A percentile compares a stretch with the other conserved stretches of the same genome.
These are phyloP conservation scores for Hypotaenidia okinawae DNA, from an alignment of 2,797 vertebrate genomes.

Conservation along the genomic window DNA sequence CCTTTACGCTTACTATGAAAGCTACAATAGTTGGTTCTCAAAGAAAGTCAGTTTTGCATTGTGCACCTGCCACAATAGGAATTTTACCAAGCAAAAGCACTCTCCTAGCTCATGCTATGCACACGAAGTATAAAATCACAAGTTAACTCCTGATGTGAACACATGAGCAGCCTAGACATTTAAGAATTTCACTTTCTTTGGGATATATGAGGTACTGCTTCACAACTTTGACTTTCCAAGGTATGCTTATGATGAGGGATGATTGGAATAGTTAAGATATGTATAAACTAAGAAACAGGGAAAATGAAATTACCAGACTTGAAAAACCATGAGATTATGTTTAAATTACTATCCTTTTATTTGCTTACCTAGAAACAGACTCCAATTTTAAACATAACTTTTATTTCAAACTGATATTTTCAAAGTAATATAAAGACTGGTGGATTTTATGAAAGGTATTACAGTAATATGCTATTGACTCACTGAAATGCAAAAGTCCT, in stretches of 20 bases:
- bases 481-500: background rate
- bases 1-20: background rate
- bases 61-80: background rate
- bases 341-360: background rate
- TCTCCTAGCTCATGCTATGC: background rate
- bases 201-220: background rate
- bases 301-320: background rate
- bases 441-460: background rate
- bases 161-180: background rate
- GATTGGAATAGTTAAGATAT: background rate
- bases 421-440: too few relatives aligned
- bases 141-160: background rate
- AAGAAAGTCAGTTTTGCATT: background rate
- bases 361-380: background rate
- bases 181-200: background rate
- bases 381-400: background rate
- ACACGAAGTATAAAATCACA: background rate
- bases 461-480: background rate
- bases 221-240: background rate
- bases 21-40: background rate
- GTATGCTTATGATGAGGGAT: background rate
- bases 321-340: background rate
- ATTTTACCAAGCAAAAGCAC: background rate
- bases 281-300: background rate
- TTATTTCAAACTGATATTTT: too few relatives aligned